A percentile compares a stretch with the other conserved stretches of the same genome.
Conservation (phyloP, 2,888 invertebrate species). For the Pammene fasciana region DNA sequence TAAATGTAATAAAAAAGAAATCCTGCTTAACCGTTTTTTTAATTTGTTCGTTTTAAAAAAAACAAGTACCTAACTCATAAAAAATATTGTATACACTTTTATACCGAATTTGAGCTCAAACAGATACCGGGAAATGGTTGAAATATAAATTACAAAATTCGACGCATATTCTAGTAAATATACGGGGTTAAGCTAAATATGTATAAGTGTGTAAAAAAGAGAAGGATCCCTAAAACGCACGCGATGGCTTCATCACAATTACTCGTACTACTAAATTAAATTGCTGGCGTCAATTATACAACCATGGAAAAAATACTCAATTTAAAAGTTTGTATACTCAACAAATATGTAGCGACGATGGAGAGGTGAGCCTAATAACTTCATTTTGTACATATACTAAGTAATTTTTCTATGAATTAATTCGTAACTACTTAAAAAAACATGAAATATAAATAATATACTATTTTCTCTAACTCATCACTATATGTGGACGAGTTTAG, state of each 20-base stretch:
- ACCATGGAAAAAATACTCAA: neutral
- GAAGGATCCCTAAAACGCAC: conserved; percentile 10
- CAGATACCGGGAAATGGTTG: too few relatives aligned
- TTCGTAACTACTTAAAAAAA: neutral
- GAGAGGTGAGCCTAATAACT: neutral
- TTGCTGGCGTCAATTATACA: conserved; percentile 5
- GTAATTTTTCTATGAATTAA: neutral
- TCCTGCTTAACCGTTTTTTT: too few relatives aligned
- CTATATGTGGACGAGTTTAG: too few relatives aligned
- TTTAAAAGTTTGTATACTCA: neutral
- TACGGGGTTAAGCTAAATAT: neutral
- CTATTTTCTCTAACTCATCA: too few relatives aligned
- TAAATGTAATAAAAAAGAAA: too few relatives aligned
- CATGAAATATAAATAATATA: too few relatives aligned
- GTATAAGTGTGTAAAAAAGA: neutral
- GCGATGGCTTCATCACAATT: conserved; percentile 21
- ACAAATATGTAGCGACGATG: neutral
- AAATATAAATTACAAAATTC: too few relatives aligned
- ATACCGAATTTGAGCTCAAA: too few relatives aligned
- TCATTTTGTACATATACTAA: neutral
- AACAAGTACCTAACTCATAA: too few relatives aligned
- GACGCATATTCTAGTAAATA: too few relatives aligned
- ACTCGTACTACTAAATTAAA: conserved; percentile 20
- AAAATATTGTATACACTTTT: too few relatives aligned
- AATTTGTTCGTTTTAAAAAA: too few relatives aligned